These are phyloP conservation scores for Asteroscopus sphinx DNA, from an alignment of 2,888 invertebrate species.

Conservation along the genomic window DNA sequence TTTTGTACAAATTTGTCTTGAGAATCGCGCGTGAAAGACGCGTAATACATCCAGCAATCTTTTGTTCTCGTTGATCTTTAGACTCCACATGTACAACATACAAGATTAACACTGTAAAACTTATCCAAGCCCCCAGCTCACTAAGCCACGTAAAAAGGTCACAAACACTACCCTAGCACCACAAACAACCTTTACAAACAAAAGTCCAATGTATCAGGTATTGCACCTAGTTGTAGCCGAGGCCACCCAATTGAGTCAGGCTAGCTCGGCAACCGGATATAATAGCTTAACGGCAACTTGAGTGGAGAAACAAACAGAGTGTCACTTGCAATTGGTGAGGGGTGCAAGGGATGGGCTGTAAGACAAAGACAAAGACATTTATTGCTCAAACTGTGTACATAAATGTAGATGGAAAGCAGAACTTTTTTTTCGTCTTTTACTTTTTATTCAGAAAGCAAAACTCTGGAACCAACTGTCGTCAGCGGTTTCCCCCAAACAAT, in stretches of 20 bases:
- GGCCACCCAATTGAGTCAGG: conserved; percentile 25
- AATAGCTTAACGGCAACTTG: conserved; percentile 27
- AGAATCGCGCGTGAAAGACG: too few species aligned
- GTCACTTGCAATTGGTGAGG: conserved; percentile 11
- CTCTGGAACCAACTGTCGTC: too few species aligned
- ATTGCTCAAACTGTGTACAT: too few species aligned
- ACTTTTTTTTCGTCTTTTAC: too few species aligned
- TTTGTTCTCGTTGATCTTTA: too few species aligned
- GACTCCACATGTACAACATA: too few species aligned
- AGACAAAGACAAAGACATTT: background rate
- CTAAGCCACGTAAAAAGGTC: background rate
- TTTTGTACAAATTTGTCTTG: too few species aligned
- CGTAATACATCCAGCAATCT: too few species aligned
- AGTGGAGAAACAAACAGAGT: conserved; percentile 35
- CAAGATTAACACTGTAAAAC: background rate
- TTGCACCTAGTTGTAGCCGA: background rate
- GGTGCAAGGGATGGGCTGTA: conserved; percentile 3
- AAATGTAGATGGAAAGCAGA: too few species aligned
- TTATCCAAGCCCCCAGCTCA: background rate
- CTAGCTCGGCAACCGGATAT: conserved; percentile 11
- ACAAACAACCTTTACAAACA: background rate
- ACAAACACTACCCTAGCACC: background rate
- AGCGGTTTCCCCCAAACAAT: too few species aligned
- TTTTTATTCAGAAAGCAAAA: too few species aligned
- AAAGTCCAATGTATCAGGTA: background rate